Percentiles rank a stretch among this genome's conserved stretches.
Conservation (phyloP, 2,113 vertebrate genomes). For the Calyptomena viridis region DNA sequence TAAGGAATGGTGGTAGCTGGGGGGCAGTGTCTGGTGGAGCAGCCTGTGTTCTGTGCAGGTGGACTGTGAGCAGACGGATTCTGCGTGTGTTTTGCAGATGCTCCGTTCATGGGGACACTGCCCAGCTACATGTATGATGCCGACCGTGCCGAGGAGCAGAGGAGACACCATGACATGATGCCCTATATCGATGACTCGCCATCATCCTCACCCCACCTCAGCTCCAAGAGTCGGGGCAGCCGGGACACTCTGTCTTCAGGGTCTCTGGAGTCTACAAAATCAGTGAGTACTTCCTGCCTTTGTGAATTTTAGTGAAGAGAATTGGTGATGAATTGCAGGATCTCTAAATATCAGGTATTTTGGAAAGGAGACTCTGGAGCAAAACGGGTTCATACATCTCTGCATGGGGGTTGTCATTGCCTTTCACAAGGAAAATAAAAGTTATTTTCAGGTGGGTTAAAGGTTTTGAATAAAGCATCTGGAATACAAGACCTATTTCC, state of each 20-base stretch:
- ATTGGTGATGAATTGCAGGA: background rate
- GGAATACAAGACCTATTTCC: background rate
- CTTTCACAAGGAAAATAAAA: background rate
- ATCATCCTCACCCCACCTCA: constrained; percentile 91
- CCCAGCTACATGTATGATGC: constrained; percentile 82
- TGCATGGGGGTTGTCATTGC: background rate
- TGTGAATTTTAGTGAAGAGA: background rate
- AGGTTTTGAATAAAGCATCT: background rate
- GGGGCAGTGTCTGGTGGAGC: background rate
- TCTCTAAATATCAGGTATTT: background rate
- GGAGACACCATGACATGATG: constrained; percentile 88
- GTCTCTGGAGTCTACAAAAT: constrained; percentile 84
- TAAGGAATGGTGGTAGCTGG: background rate
- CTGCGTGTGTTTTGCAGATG: constrained; percentile 75
- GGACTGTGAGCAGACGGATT: background rate
- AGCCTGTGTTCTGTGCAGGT: background rate
- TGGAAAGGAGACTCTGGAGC: background rate
- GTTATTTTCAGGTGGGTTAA: background rate
- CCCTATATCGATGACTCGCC: constrained; percentile 95
- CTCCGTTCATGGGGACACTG: constrained; percentile 82
- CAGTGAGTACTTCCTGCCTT: constrained; percentile 68
- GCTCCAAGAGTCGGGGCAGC: constrained; percentile 90
- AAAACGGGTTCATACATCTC: background rate
- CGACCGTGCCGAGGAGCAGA: constrained; percentile 89
- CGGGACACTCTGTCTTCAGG: constrained; percentile 87